Base-by-base conservation (phyloP, 2,797 vertebrate genomes). In the Onychomys leucogaster region DNA sequence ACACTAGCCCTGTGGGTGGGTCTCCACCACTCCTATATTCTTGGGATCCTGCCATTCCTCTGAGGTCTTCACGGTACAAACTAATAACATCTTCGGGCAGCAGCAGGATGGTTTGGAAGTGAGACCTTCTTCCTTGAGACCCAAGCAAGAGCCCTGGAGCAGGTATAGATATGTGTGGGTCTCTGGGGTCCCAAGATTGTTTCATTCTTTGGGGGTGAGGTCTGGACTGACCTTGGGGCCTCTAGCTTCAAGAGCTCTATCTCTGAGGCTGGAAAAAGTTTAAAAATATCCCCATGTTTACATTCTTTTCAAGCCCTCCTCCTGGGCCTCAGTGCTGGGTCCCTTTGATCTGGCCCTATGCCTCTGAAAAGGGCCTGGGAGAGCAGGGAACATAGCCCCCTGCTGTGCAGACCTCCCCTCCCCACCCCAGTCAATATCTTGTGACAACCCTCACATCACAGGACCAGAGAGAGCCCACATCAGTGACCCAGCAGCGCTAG, bases 281-380 rank as follows among this genome's bases (percentile, higher is more conserved):
- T 99, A 98, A 99, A 99, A 99, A 98, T 98, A 98, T 88, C 94
- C 78, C 97, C 25, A 32, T 98, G 98, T 97, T 98, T 98, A 97
- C 98, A 98, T 98, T 98, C 98, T 92, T 98, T 97, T 94, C 94
- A 55, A 90, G 93, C 78, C 92, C 65, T 95, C 95, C 97, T 92
- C 93, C 96, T 52, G 89, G 76, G 95, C 96, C 94, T 98, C 92
- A 41, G 96, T 91, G 92, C 94, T 84, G 94, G 89, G 95, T 91
- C 96, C 67, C 95, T 98, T 98, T 98, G 95, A 97, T 97, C 94
- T 89, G 96, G 90, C 85, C 71, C 83, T 41, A 37, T 73, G 94
- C 96, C 80, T 95, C 85, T 92, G 52, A 55, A 96, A 91, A 92
- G 96, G 91, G 89, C 82, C 94, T 95, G 89, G 94, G 94, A 93